Percentiles rank a stretch among this genome's conserved stretches.
Conservation (phyloP, 2,797 vertebrate genomes). For the Semotilus atromaculatus region DNA sequence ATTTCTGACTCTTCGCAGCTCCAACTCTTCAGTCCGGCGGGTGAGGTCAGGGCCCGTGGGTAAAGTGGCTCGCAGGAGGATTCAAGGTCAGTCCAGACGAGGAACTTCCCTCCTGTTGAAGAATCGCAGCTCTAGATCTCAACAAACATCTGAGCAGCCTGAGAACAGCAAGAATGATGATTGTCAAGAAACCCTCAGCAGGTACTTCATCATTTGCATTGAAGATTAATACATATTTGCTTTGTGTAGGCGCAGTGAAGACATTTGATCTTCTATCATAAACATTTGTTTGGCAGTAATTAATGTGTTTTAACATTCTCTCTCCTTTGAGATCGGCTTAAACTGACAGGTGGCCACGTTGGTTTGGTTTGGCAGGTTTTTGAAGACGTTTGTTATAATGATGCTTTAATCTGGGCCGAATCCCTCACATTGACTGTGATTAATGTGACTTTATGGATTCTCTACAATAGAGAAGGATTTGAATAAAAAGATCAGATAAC, state of each 20-base stretch:
- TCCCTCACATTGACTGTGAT: slow-evolving; percentile 9
- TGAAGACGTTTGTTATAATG: slow-evolving; percentile 22
- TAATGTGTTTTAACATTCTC: not conserved
- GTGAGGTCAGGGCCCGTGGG: slow-evolving; percentile 54
- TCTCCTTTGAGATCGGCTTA: not conserved
- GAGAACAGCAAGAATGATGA: slow-evolving; percentile 4
- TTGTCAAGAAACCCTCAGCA: not conserved
- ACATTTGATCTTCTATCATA: slow-evolving; percentile 11
- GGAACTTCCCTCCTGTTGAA: slow-evolving; percentile 41
- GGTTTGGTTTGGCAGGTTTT: slow-evolving; percentile 25
- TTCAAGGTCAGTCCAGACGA: slow-evolving; percentile 24
- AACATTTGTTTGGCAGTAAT: slow-evolving; percentile 3
- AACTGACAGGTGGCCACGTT: slow-evolving; percentile 4
- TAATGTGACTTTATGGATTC: not conserved
- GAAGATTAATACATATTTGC: not conserved
- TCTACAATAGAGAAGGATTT: not conserved
- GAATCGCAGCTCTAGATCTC: not conserved
- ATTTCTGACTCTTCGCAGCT: slow-evolving; percentile 40
- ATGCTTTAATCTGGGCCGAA: slow-evolving; percentile 39
- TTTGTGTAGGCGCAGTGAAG: not conserved
- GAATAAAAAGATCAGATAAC: not conserved
- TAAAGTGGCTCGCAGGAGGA: slow-evolving; percentile 50
- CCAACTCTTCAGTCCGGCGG: slow-evolving; percentile 29
- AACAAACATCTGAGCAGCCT: not conserved
- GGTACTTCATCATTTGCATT: slow-evolving; percentile 7